Evolutionary conservation across 1,140 invertebrate genomes (phyloP).

Genomic region (Leptopilina boulardi): DNA sequence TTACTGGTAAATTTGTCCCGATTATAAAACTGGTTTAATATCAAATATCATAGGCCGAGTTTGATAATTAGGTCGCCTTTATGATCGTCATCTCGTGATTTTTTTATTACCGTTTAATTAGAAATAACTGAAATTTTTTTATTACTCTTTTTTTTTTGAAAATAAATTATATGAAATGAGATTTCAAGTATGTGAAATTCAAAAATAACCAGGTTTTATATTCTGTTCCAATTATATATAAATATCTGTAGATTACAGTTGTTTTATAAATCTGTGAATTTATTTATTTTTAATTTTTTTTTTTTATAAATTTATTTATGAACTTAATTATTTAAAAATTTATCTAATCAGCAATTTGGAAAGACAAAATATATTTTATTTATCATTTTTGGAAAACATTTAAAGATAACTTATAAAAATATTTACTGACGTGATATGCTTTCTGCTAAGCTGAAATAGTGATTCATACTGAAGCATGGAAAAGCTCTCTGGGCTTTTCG

Average conservation of each 20-base stretch:
- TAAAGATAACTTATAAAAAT: neutral
- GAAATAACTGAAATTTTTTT: too few relatives aligned
- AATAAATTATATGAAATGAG: neutral
- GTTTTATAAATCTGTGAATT: neutral
- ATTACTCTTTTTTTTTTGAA: too few relatives aligned
- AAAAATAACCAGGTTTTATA: neutral
- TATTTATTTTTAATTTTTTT: too few relatives aligned
- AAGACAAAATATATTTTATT: too few relatives aligned
- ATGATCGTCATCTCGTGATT: neutral
- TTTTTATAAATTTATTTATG: too few relatives aligned
- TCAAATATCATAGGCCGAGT: neutral
- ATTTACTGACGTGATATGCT: conserved; percentile 1
- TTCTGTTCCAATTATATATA: neutral
- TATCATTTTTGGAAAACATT: neutral
- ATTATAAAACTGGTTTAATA: conserved; percentile 13
- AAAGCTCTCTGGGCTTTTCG: conserved; percentile 17
- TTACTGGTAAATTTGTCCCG: neutral
- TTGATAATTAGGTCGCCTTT: neutral
- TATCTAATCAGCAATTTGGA: too few relatives aligned
- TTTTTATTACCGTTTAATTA: neutral
- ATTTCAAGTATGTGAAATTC: neutral
- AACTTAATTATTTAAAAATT: too few relatives aligned
- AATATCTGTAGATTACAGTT: conserved; percentile 6
- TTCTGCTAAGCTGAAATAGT: conserved; percentile 1
- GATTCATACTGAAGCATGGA: conserved; percentile 26